A percentile compares a stretch with the other conserved stretches of the same genome.
phyloP scores from a whole-genome alignment of 37 sponge, comb jelly and placozoan genomes.

The Ephydatia muelleri region DNA sequence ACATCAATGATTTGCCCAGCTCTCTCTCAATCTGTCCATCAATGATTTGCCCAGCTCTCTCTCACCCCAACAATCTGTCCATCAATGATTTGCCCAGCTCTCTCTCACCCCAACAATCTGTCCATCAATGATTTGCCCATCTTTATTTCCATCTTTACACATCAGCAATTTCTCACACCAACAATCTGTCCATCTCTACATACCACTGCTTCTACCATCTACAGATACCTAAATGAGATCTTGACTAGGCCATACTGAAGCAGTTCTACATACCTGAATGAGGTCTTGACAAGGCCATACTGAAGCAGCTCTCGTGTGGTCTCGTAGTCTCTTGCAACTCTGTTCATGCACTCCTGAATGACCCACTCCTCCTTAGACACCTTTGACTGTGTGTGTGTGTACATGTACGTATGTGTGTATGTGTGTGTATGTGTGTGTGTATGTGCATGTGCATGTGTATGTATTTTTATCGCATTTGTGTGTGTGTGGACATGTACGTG shows the following conservation, averaged over 20 bases:
- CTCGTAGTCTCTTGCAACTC: constrained; percentile 42
- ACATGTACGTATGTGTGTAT: neutral
- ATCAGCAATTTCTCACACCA: too few relatives aligned
- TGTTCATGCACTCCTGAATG: constrained; percentile 64
- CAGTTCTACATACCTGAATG: constrained; percentile 34
- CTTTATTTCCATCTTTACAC: too few relatives aligned
- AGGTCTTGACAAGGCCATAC: constrained; percentile 63
- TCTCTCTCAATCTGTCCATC: too few relatives aligned
- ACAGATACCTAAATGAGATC: constrained; percentile 35
- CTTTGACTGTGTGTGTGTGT: constrained; percentile 45
- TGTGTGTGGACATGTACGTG: constrained; percentile 24
- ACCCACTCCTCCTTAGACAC: constrained; percentile 60
- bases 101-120: too few relatives aligned
- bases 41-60: too few relatives aligned
- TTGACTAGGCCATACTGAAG: constrained; percentile 52
- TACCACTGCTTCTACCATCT: neutral
- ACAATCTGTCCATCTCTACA: too few relatives aligned
- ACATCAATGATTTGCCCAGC: too few relatives aligned
- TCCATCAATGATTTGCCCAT: too few relatives aligned
- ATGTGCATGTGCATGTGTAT: too few relatives aligned
- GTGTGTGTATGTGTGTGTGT: too few relatives aligned
- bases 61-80: too few relatives aligned
- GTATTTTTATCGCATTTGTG: neutral
- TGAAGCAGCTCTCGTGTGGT: constrained; percentile 60
- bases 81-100: too few relatives aligned